Evolutionary conservation across 2,888 invertebrate species (phyloP).

Genomic region (Cerceris rybyensis): DNA sequence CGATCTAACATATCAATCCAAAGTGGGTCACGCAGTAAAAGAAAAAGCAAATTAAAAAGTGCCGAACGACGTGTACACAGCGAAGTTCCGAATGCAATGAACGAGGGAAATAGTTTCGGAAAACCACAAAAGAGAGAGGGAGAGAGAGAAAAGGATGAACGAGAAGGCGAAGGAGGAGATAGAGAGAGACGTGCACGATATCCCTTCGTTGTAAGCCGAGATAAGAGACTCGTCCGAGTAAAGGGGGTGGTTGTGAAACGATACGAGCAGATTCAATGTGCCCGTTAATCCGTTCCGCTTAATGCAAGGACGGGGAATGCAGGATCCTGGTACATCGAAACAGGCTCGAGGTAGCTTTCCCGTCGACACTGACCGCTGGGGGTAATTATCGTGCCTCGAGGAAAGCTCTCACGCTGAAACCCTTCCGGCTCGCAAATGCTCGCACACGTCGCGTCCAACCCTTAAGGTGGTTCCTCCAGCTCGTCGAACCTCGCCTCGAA

Average conservation of each 20-base stretch:
- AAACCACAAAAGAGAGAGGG: too few species aligned
- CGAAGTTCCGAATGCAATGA: too few species aligned
- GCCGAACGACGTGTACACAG: too few species aligned
- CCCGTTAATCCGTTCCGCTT: conserved; percentile 59
- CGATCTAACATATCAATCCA: too few species aligned
- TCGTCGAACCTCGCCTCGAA: conserved; percentile 21
- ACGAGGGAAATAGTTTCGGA: too few species aligned
- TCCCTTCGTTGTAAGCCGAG: not conserved
- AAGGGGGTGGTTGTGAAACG: conserved; percentile 24
- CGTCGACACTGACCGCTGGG: conserved; percentile 73
- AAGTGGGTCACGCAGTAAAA: too few species aligned
- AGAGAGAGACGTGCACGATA: not conserved
- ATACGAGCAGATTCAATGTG: conserved; percentile 36
- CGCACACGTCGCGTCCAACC: conserved; percentile 45
- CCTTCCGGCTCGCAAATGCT: conserved; percentile 60
- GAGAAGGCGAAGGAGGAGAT: too few species aligned
- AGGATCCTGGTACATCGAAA: conserved; percentile 43
- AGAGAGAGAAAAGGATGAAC: too few species aligned
- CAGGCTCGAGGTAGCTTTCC: conserved; percentile 59
- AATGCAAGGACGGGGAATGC: conserved; percentile 51
- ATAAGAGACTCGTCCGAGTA: conserved; percentile 7
- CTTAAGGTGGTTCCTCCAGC: conserved; percentile 51
- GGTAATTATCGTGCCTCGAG: conserved; percentile 77
- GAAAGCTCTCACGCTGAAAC: conserved; percentile 79
- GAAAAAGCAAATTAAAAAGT: too few species aligned